Evolutionary conservation across 2,888 invertebrate species (phyloP).

Genomic region (Drosophila affinis): DNA sequence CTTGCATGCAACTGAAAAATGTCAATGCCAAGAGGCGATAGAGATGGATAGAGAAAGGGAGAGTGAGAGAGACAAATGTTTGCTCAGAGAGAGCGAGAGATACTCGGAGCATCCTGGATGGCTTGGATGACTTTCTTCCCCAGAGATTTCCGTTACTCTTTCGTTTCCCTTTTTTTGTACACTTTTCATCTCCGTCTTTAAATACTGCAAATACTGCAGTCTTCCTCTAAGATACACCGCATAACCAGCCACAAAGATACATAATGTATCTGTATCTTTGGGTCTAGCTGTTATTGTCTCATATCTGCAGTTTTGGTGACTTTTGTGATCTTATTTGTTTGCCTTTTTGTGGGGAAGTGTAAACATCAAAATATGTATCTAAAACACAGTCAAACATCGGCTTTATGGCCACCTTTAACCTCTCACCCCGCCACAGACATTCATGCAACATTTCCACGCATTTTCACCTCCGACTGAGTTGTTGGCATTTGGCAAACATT

Average conservation of each 20-base stretch:
- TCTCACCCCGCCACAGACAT: background rate
- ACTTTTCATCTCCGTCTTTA: background rate
- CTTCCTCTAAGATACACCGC: background rate
- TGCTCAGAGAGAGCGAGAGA: slow-evolving; percentile 4
- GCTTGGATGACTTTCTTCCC: background rate
- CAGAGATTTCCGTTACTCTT: slow-evolving; percentile 5
- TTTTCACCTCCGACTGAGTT: slow-evolving; percentile 32
- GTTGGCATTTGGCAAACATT: slow-evolving; percentile 39
- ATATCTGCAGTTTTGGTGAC: background rate
- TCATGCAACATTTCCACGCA: slow-evolving; percentile 20
- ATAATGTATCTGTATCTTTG: background rate
- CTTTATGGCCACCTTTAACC: slow-evolving; percentile 1
- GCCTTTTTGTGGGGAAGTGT: background rate
- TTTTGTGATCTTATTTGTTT: background rate
- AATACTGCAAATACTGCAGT: background rate
- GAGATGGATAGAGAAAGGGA: slow-evolving; percentile 15
- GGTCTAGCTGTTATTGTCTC: background rate
- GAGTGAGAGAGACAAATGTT: slow-evolving; percentile 21
- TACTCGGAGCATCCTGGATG: background rate
- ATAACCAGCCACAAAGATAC: background rate
- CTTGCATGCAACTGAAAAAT: slow-evolving; percentile 45
- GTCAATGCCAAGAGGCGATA: slow-evolving; percentile 44
- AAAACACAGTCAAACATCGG: slow-evolving; percentile 26
- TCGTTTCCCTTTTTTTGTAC: background rate
- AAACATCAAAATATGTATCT: slow-evolving; percentile 17